Base-by-base conservation (phyloP, 2,113 vertebrate species). In the Gasterosteus aculeatus region DNA sequence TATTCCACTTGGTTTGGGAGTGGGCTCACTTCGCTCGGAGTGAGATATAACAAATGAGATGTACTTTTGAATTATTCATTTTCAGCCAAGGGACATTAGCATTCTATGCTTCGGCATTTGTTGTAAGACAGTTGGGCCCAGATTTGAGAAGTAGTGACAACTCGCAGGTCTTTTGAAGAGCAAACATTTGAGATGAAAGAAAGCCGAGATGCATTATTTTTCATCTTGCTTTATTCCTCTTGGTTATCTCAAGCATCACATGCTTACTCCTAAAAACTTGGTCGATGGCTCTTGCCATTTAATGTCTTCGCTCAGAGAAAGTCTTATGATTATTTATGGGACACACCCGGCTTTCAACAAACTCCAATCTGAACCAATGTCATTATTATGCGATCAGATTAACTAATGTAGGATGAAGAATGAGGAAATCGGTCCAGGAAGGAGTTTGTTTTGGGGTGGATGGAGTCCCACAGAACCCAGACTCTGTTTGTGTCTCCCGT, bases 111-210 rank as follows among this genome's bases (percentile, higher is more conserved):
- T 75, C 69, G 46, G 31, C 47, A 22, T 57, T 58, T 60, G 42
- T 54, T 59, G n/a, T 18, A 18, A 39, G 42, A 49, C 59, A 84
- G 62, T 84, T 82, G 58, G 42, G 62, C 29, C 57, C 29, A 16
- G 2, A 46, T 67, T 76, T 72, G 26, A 68, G 60, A 69, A 76
- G 61, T 49, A 47, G 35, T 63, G 71, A 70, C 46, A 74, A 77
- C 41, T 77, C 58, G 47, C 18, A 61, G 41, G 44, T 46, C 39
- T 26, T 66, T 65, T 78, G 10, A 72, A 63, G 71, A 67, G 3
- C 18, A 38, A 57, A 47, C 26, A 26, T 26, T 29, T 18, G 22
- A 62, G 44, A 42, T 38, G 58, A 42, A 63, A 33, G 14, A 46
- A 41, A n/a, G 14, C 14, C 31, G 10, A 61, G 4, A 60, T 54